Percentiles rank a stretch among this genome's conserved stretches.
phyloP scores from a whole-genome alignment of 1,140 invertebrate genomes.

The Thalassaphorura encarpata region DNA sequence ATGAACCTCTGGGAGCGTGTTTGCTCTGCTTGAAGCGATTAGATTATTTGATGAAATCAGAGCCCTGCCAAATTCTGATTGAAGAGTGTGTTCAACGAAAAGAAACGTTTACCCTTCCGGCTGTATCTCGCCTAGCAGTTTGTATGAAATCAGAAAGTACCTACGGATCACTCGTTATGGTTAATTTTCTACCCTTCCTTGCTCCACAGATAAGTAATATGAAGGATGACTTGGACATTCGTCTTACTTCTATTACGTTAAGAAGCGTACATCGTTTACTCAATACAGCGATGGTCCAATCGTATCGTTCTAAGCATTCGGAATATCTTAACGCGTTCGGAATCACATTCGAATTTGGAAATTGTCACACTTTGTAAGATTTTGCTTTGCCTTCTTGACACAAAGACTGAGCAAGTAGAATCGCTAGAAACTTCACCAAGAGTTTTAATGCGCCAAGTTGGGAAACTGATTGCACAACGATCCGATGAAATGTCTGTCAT shows the following conservation, averaged over 20 bases:
- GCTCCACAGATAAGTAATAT: slow-evolving; percentile 6
- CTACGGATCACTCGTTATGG: slow-evolving; percentile 14
- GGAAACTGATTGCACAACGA: neutral
- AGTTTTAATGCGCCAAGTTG: slow-evolving; percentile 5
- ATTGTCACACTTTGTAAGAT: slow-evolving; percentile 19
- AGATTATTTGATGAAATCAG: slow-evolving; percentile 5
- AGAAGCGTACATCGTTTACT: slow-evolving; percentile 1
- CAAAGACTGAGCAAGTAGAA: neutral
- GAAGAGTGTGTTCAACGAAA: slow-evolving; percentile 17
- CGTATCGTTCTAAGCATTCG: slow-evolving; percentile 1
- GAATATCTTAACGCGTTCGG: neutral
- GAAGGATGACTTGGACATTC: slow-evolving; percentile 10
- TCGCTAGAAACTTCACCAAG: neutral
- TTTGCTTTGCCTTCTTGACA: slow-evolving; percentile 12
- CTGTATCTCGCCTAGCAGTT: slow-evolving; percentile 24
- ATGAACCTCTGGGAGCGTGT: slow-evolving; percentile 22
- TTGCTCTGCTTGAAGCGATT: slow-evolving; percentile 23
- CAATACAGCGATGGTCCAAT: neutral
- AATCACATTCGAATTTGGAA: slow-evolving; percentile 1
- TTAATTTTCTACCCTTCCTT: slow-evolving; percentile 19
- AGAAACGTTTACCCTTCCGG: slow-evolving; percentile 10
- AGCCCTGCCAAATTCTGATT: slow-evolving; percentile 10
- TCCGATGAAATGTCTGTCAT: slow-evolving; percentile 9
- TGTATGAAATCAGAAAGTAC: slow-evolving; percentile 5
- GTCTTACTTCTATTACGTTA: slow-evolving; percentile 19